Base-by-base conservation (phyloP, 2,797 vertebrate species). In the Eptatretus atami region DNA sequence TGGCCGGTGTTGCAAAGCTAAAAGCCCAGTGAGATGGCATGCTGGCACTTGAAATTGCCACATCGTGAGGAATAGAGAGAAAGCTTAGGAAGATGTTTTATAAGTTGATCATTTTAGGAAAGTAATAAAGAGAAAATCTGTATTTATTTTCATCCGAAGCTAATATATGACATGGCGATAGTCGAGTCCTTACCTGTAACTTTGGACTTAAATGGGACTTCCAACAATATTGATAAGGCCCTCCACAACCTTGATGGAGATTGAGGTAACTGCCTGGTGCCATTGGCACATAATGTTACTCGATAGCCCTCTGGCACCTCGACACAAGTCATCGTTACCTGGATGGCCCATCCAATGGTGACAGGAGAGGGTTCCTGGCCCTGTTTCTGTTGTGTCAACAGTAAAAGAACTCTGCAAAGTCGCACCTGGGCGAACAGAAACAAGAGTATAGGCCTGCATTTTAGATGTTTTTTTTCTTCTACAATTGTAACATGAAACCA, bases 161-260 rank as follows among this genome's bases (percentile, higher is more conserved):
- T 44, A 5, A 44, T 5, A 44, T 44, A 44, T 44, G 31, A 44
- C 31, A 44, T 44, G 31, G 4, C 31, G 3, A 2, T 44, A 6
- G 10, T 53, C 31, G 19, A 63, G 13, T 11, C 71, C 76, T 73
- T 68, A 92, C 88, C 87, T 67, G 85, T 82, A 70, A 95, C 82
- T 71, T 85, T 93, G 69, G 85, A 85, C 71, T 93, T 94, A 75
- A 95, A 95, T 53, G 86, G 87, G 72, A n/a, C 87, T 94, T 57
- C 87, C 84, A 1, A 85, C 82, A 0, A 93, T 82, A 74, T 94
- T n/a, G 87, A 67, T 84, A 84, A 2, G 82, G 83, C 13, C 87
- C 88, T 1, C 84, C 84, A 0, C n/a, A 87, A 95, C n/a, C 68
- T 85, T 87, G 73, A 95, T 84, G 70, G 85, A 80, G 71, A 95